Conservation (phyloP, 2,113 vertebrate genomes). For the Chionis minor region DNA sequence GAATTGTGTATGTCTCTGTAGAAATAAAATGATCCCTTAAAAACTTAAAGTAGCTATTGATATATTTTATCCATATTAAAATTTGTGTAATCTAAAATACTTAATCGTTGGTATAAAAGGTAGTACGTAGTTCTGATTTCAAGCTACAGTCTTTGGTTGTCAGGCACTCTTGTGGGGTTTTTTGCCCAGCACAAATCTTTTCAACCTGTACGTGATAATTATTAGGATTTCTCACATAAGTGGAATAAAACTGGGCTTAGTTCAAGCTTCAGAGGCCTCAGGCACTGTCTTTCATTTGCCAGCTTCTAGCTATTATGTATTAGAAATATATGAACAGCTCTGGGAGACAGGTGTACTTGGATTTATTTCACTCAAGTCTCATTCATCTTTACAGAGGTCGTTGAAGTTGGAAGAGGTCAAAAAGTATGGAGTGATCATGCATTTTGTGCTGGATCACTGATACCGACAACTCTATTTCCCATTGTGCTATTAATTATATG, state of each 20-base stretch:
- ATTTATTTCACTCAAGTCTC: background rate
- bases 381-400: background rate
- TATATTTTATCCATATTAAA: background rate
- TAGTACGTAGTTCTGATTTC: background rate
- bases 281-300: conserved; percentile 6
- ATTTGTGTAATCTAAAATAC: background rate
- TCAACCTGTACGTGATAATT: background rate
- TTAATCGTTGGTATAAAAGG: background rate
- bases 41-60: background rate
- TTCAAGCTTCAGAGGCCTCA: background rate
- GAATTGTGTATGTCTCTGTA: background rate
- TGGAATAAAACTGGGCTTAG: background rate
- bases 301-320: background rate
- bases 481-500: background rate
- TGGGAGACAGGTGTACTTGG: background rate
- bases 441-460: background rate
- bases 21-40: background rate
- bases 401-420: background rate
- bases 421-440: background rate
- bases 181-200: background rate
- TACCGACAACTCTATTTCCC: background rate
- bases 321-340: background rate
- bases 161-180: background rate
- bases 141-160: background rate
- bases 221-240: background rate